A percentile compares a stretch with the other conserved stretches of the same genome.
phyloP scores from a whole-genome alignment of 1,140 invertebrate species.

The Zaprionus inermis region DNA sequence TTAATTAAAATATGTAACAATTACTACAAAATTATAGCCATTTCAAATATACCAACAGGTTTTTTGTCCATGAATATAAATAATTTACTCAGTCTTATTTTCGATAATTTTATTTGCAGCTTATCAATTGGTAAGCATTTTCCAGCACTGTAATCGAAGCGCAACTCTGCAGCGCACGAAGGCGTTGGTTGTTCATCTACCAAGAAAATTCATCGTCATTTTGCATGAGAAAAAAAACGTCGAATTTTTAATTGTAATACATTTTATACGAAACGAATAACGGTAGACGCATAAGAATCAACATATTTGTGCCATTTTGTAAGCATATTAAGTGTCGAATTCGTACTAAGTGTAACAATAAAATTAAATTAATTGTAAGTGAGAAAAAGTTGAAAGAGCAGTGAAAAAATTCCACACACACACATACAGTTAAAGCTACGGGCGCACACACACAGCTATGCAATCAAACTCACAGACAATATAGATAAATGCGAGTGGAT shows the following conservation, averaged over 20 bases:
- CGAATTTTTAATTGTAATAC: slow-evolving; percentile 75
- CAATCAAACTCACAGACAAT: slow-evolving; percentile 52
- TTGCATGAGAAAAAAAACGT: slow-evolving; percentile 80
- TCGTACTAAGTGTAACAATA: slow-evolving; percentile 64
- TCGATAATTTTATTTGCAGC: not conserved
- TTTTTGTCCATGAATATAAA: no score
- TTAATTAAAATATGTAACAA: not conserved
- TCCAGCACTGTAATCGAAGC: slow-evolving; percentile 30
- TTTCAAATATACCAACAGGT: no score
- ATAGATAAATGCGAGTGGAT: slow-evolving; percentile 68
- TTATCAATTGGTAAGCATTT: not conserved
- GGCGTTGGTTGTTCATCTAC: slow-evolving; percentile 80
- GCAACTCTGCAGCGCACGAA: slow-evolving; percentile 60
- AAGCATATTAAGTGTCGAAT: slow-evolving; percentile 70
- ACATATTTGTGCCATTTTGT: slow-evolving; percentile 79
- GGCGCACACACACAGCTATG: slow-evolving; percentile 48
- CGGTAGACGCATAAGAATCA: slow-evolving; percentile 69
- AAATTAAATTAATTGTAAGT: slow-evolving; percentile 73
- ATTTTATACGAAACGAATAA: slow-evolving; percentile 69
- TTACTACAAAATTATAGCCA: not conserved
- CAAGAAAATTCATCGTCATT: slow-evolving; percentile 75
- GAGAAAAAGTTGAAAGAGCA: slow-evolving; percentile 66
- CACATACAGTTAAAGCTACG: slow-evolving; percentile 39
- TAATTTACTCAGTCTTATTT: not conserved
- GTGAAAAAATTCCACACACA: slow-evolving; percentile 81